Base-by-base conservation (phyloP, 2,113 vertebrate species). In the Macquaria australasica region DNA sequence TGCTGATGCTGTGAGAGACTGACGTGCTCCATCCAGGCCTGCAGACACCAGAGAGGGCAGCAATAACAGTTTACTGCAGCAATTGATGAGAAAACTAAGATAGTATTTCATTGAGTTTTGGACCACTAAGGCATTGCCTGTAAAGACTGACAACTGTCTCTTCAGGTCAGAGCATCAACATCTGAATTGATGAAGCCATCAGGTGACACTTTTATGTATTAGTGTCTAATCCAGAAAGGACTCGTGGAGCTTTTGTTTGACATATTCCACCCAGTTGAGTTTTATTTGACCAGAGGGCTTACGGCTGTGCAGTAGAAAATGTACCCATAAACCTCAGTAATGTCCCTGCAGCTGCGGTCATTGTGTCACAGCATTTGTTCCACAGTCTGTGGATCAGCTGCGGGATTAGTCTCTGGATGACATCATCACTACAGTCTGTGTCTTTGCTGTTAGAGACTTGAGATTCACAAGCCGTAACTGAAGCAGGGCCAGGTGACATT, bases 1-100 rank as follows among this genome's bases (percentile, higher is more conserved):
- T 70, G 51, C 5, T 73, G 73, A 60, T 63, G 72, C 20, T 82
- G 25, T 37, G 15, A 48, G 39, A 63, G 39, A 60, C 48, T 39
- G 48, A 60, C 73, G 58, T 28, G 59, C 73, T 68, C 4, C 48
- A 34, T 21, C 15, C 84, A 81, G 89, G 91, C 90, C 92, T 83
- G 73, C 55, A 75, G 43, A 80, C 53, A 58, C 25, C 45, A 76
- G 14, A 0, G 6, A 72, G 51, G 48, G 8, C 14, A 73, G 64
- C n/a, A 81, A 6, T 0, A 28, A 39, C 11, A n/a, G 2, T 31
- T 23, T 21, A 41, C n/a, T 76, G 56, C 74, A 77, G 50, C 5
- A 34, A 63, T 56, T 80, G 25, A 28, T 23, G 10, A 48, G 10
- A 18, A 4, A 71, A 73, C 37, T 8, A 0, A 43, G 3, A 43